These are phyloP conservation scores for Brachionus paranguensis DNA, from an alignment of 1,140 invertebrate genomes.

Conservation along the genomic window DNA sequence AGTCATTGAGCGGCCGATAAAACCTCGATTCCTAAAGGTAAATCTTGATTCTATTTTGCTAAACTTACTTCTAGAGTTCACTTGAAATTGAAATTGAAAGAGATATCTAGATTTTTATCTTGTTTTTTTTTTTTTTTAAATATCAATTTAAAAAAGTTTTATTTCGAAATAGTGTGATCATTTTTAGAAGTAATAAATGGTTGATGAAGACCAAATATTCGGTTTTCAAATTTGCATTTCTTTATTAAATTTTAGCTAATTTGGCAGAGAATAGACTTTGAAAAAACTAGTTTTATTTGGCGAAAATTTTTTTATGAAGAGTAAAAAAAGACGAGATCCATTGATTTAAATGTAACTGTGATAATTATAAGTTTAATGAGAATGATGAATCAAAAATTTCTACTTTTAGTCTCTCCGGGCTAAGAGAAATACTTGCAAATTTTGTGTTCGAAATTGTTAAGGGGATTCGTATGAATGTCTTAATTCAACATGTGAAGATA, in stretches of 20 bases:
- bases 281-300: not conserved
- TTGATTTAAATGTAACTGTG: not conserved
- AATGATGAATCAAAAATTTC: not conserved
- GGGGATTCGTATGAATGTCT: not conserved
- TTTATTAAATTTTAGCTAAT: not conserved
- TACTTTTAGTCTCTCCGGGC: not conserved
- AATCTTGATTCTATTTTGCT: slow-evolving; percentile 22
- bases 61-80: not conserved
- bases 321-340: not conserved
- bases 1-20: not conserved
- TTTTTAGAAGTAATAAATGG: not conserved
- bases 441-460: not conserved
- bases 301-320: not conserved
- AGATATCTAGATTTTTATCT: slow-evolving; percentile 9
- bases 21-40: not conserved
- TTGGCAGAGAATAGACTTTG: not conserved
- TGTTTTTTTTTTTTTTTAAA: not conserved
- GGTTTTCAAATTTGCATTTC: not conserved
- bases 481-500: slow-evolving; percentile 17
- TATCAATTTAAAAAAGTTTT: not conserved
- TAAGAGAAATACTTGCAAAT: slow-evolving; percentile 17
- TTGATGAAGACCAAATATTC: not conserved
- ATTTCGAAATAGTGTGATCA: not conserved
- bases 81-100: not conserved
- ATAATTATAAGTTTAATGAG: not conserved